Conservation (phyloP, 2,888 invertebrate genomes). For the Cataglyphis livida region DNA sequence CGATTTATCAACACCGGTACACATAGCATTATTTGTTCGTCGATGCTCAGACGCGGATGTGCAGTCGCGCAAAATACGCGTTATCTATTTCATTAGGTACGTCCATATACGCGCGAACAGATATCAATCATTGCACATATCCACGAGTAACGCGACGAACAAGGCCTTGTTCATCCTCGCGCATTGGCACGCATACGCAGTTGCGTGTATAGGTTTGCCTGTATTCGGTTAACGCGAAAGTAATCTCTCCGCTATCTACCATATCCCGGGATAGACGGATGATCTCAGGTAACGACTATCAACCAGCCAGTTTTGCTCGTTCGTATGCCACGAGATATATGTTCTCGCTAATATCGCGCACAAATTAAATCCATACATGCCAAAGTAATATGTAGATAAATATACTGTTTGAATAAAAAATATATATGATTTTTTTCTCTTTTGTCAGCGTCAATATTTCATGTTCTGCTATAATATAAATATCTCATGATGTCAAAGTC, state of each 20-base stretch:
- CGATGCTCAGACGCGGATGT: slow-evolving; percentile 21
- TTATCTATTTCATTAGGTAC: slow-evolving; percentile 53
- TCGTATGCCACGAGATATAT: slow-evolving; percentile 39
- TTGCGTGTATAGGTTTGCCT: slow-evolving; percentile 28
- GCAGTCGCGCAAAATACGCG: slow-evolving; percentile 37
- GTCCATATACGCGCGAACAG: slow-evolving; percentile 46
- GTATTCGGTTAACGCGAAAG: slow-evolving; percentile 59
- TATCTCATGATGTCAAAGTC: background rate
- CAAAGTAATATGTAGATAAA: slow-evolving; percentile 38
- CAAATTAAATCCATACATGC: slow-evolving; percentile 45
- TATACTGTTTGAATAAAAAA: background rate
- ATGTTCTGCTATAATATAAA: background rate
- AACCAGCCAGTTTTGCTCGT: background rate
- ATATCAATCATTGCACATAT: slow-evolving; percentile 48
- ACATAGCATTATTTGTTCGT: slow-evolving; percentile 12
- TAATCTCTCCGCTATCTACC: slow-evolving; percentile 57
- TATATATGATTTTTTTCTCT: background rate
- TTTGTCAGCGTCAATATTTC: background rate
- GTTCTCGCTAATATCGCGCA: slow-evolving; percentile 31
- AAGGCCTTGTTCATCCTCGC: slow-evolving; percentile 47
- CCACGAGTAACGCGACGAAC: slow-evolving; percentile 46
- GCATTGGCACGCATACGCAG: slow-evolving; percentile 35
- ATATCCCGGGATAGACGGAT: slow-evolving; percentile 51
- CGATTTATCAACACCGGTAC: background rate
- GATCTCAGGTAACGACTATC: slow-evolving; percentile 60